Evolutionary conservation across 2,888 invertebrate genomes (phyloP), one percentile per base, ranked within the genome.

Genomic region (Caenorhabditis uteleia): DNA sequence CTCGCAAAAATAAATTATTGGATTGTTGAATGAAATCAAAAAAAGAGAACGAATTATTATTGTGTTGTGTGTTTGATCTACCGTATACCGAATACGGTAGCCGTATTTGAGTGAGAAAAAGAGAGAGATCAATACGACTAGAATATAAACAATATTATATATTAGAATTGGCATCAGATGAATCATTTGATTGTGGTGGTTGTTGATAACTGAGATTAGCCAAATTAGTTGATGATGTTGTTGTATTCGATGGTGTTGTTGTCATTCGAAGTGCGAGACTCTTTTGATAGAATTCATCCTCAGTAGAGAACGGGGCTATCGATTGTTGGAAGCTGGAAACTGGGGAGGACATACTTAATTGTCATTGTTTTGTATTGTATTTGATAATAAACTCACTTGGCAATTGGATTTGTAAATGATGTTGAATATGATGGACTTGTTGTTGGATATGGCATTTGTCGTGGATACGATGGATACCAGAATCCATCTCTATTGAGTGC

Each of bases 381-480:
- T 36, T n/a, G 27, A 44, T 33, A 43, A 14, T 23, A 16, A 16
- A 25, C 42, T 61, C 26, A 76, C 76, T 71, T 74, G 18, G 76
- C 62, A 60, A 78, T 77, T 6, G 74, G 68, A 12, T 67, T 70
- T 5, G 73, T 60, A 59, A 75, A 77, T 16, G 74, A 66, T 14
- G 71, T 65, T 10, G 77, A 68, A 44, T 77, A 77, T 10, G 74
- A 68, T n/a, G 77, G 74, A n/a, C 74, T 68, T 20, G 79, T 62
- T 0, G 73, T 72, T 21, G 78, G 76, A 48, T 79, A 78, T n/a
- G 70, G 60, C 77, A 79, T 79, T 47, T 77, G 78, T 8, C 77
- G 60, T 4, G 78, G 78, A 47, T 80, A 78, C 0, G 77, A 57
- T 12, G 72, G 74, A 58, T 76, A 77, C 69, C 69, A 72, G 54